Evolutionary conservation across 2,888 invertebrate genomes (phyloP), one percentile per base, ranked within the genome.

Genomic region (Drosophila mettleri): DNA sequence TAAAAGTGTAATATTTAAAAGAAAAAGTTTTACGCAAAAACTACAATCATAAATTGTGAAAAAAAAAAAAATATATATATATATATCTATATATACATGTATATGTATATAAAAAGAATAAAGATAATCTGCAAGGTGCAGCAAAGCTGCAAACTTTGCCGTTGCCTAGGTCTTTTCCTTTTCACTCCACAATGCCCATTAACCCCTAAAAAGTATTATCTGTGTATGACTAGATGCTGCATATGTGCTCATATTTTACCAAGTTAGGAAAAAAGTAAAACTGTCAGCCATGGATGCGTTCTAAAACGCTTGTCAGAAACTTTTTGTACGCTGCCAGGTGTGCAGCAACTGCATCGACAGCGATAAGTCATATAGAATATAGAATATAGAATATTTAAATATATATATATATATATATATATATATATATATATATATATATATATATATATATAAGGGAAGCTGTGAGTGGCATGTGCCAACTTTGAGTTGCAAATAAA

Each of bases 271-370:
- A 16, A 45, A 52, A 61, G 53, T 49, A 43, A 67, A 71, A 69
- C 48, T 73, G 80, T 63, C 71, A 75, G 62, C 51, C 52, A 41
- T 57, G 74, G 65, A 75, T 75, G 71, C 65, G 61, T 61, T 78
- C 80, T 74, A 82, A 86, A 83, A 60, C 63, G 73, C 78, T 60
- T 83, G 86, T 83, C 86, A 83, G 48, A 78, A 83, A 83, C 39
- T 80, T 83, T 83, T 79, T 64, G 27, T 29, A 12, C 43, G 62
- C 53, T 62, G 62, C 67, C 71, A 71, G 73, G 71, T 78, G 62
- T 58, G 67, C 48, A 52, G 51, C 43, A 33, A 67, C 64, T 78
- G 64, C 71, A 75, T 64, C 68, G 71, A 64, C 63, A 55, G 61
- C 61, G 48, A 64, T 72, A 75, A 75, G 68, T 71, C 64, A 64